Conservation (phyloP, 2,113 vertebrate genomes). For the Muntiacus muntjak region DNA sequence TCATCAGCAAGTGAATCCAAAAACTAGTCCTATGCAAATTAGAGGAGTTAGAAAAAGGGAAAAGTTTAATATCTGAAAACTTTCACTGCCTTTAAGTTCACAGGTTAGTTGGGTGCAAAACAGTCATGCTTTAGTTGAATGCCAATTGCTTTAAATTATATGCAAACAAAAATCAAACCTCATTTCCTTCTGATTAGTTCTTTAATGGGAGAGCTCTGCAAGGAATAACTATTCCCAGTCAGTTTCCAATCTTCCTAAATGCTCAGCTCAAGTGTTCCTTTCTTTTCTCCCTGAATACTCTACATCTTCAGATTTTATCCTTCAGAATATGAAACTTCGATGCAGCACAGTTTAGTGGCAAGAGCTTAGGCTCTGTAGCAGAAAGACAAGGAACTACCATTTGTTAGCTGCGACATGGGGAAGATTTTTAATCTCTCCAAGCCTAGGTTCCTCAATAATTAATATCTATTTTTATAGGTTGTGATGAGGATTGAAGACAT, state of each 20-base stretch:
- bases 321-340: background rate
- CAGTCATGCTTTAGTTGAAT: background rate
- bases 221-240: background rate
- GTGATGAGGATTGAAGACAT: background rate
- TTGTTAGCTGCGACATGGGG: background rate
- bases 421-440: background rate
- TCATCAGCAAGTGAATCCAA: background rate
- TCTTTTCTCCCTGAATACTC: background rate
- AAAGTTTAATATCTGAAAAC: background rate
- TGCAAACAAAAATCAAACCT: constrained; percentile 42
- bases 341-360: background rate
- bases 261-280: background rate
- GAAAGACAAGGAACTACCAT: background rate
- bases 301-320: accelerated
- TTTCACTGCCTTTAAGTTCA: background rate
- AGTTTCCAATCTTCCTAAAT: background rate
- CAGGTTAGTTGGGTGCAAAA: background rate
- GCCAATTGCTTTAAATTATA: background rate
- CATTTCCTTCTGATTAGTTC: background rate
- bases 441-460: background rate
- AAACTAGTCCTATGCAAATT: background rate
- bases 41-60: background rate
- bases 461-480: background rate
- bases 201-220: background rate
- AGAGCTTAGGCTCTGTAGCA: background rate